A percentile compares a stretch with the other conserved stretches of the same genome.
These are phyloP conservation scores for Panopea generosa DNA, from an alignment of 2,888 invertebrate species.

Conservation along the genomic window DNA sequence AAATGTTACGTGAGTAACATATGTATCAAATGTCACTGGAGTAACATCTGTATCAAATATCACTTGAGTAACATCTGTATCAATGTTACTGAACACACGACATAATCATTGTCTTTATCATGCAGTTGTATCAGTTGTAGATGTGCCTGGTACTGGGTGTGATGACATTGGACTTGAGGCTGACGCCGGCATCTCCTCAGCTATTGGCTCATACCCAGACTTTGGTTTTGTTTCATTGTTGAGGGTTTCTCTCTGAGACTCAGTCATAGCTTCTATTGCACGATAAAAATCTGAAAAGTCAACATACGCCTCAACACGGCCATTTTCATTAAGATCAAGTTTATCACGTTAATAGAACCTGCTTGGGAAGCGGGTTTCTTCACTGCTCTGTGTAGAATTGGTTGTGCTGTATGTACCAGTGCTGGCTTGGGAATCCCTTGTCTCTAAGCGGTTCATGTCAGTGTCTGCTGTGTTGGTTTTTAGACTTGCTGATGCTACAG, in stretches of 20 bases:
- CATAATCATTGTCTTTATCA: no score
- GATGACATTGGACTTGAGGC: constrained; percentile 23
- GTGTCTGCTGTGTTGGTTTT: constrained; percentile 41
- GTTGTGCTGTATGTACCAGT: constrained; percentile 75
- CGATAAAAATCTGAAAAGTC: constrained; percentile 90
- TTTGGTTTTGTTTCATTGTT: constrained; percentile 79
- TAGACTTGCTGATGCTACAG: constrained; percentile 56
- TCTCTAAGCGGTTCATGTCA: constrained; percentile 45
- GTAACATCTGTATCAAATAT: not conserved
- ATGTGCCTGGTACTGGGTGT: constrained; percentile 10
- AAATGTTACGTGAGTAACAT: no score
- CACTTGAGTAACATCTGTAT: not conserved
- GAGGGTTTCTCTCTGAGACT: constrained; percentile 77
- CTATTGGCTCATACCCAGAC: constrained; percentile 80
- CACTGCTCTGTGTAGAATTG: constrained; percentile 81
- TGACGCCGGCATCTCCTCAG: constrained; percentile 74
- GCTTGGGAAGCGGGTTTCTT: constrained; percentile 74
- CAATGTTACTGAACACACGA: no score
- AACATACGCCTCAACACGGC: constrained; percentile 92
- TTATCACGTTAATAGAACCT: constrained; percentile 68
- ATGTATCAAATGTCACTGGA: not conserved
- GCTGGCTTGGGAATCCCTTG: constrained; percentile 49
- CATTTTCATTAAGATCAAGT: constrained; percentile 88
- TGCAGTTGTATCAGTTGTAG: not conserved
- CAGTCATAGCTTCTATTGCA: constrained; percentile 79